These are phyloP conservation scores for Crocuta crocuta DNA, from an alignment of 2,113 vertebrate species.

Conservation along the genomic window DNA sequence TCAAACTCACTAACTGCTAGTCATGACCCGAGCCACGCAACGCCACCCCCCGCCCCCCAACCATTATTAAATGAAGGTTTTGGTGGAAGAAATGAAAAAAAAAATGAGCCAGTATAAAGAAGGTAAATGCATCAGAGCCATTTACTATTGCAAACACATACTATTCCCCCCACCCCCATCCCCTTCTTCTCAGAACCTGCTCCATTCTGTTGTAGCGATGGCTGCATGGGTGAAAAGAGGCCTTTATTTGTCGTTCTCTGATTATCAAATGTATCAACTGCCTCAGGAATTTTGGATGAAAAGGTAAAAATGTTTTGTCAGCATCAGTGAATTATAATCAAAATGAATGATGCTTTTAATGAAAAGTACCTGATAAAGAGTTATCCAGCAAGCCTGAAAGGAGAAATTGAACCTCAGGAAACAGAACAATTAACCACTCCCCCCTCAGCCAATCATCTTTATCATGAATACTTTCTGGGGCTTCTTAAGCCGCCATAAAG, in stretches of 20 bases:
- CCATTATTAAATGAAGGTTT: not conserved
- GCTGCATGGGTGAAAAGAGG: conserved; percentile 7
- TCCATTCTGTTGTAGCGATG: not conserved
- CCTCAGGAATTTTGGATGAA: conserved; percentile 65
- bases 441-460: not conserved
- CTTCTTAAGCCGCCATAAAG: not conserved
- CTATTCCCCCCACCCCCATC: not conserved
- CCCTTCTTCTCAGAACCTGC: not conserved
- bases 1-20: no score
- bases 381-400: conserved; percentile 43
- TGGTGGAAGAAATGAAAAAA: not conserved
- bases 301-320: conserved; percentile 69
- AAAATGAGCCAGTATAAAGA: not conserved
- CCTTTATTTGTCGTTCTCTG: conserved; percentile 19
- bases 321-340: conserved; percentile 49
- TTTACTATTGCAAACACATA: not conserved
- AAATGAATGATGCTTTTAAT: conserved; percentile 70
- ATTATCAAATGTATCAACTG: conserved; percentile 38
- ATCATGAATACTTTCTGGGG: conserved; percentile 44
- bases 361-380: conserved; percentile 45
- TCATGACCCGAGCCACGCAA: no score
- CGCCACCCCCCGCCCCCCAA: not conserved
- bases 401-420: conserved; percentile 54
- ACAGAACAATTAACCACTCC: not conserved
- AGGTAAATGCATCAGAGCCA: not conserved